Evolutionary conservation across 2,888 invertebrate genomes (phyloP).

Genomic region (Epinotia ramella): DNA sequence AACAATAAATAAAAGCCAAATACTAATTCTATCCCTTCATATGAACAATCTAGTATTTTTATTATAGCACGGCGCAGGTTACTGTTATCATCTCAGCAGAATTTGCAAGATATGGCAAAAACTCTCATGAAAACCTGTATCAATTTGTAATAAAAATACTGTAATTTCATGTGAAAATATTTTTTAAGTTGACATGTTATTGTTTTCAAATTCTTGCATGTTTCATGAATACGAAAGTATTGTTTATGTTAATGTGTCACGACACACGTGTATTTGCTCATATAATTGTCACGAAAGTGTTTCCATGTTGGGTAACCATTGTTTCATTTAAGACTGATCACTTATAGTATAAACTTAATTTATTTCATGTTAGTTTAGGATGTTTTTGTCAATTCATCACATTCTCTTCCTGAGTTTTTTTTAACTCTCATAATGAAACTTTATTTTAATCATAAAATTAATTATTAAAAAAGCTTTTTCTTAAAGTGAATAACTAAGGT

Average conservation of each 20-base stretch:
- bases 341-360: constrained; percentile 54
- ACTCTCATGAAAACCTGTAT: neutral
- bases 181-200: constrained; percentile 7
- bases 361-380: constrained; percentile 40
- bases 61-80: neutral
- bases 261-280: constrained; percentile 57
- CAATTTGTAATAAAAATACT: neutral
- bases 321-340: constrained; percentile 78
- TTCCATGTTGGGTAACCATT: constrained; percentile 52
- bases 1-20: neutral
- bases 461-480: neutral
- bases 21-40: neutral
- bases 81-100: neutral
- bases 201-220: neutral
- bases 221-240: neutral
- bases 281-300: constrained; percentile 48
- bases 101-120: neutral
- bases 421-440: constrained; percentile 3
- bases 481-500: constrained; percentile 8
- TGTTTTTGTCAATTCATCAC: neutral
- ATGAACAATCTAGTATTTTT: neutral
- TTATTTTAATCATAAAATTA: constrained; percentile 12
- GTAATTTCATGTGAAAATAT: neutral
- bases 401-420: neutral
- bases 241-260: neutral